These are phyloP conservation scores for Hypercompe scribonia DNA, from an alignment of 2,888 invertebrate species.

Conservation along the genomic window DNA sequence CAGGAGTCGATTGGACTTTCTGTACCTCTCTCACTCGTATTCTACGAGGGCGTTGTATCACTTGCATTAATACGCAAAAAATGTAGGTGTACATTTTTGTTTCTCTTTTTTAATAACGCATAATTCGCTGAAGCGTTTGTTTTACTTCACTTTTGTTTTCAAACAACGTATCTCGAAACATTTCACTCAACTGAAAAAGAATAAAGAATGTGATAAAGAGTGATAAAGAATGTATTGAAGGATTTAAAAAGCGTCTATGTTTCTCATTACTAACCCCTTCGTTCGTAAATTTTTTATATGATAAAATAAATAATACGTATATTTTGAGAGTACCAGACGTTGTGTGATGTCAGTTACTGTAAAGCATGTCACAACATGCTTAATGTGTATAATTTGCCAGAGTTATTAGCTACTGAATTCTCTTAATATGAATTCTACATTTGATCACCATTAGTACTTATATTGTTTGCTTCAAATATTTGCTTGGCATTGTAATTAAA, in stretches of 20 bases:
- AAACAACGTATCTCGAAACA: slow-evolving; percentile 12
- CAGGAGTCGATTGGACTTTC: too few relatives aligned
- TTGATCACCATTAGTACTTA: not conserved
- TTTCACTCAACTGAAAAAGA: not conserved
- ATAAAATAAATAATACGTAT: not conserved
- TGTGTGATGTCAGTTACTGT: not conserved
- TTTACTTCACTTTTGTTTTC: slow-evolving; percentile 9
- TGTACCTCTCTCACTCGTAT: too few relatives aligned
- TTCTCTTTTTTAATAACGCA: too few relatives aligned
- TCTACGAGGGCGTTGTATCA: too few relatives aligned
- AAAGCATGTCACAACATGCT: not conserved
- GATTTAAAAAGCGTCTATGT: not conserved
- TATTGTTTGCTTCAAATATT: not conserved
- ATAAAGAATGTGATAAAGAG: too few relatives aligned
- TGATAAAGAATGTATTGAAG: slow-evolving; percentile 8
- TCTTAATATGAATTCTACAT: not conserved
- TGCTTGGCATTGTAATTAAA: not conserved
- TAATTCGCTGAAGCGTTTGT: not conserved
- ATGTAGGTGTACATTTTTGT: not conserved
- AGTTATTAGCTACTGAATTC: not conserved
- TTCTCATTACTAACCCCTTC: not conserved
- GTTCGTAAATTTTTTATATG: not conserved
- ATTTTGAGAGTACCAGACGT: not conserved
- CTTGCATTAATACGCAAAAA: not conserved
- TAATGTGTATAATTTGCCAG: not conserved